Evolutionary conservation across 2,888 invertebrate genomes (phyloP), one percentile per base, ranked within the genome.

Genomic region (Hyppa rectilinea): DNA sequence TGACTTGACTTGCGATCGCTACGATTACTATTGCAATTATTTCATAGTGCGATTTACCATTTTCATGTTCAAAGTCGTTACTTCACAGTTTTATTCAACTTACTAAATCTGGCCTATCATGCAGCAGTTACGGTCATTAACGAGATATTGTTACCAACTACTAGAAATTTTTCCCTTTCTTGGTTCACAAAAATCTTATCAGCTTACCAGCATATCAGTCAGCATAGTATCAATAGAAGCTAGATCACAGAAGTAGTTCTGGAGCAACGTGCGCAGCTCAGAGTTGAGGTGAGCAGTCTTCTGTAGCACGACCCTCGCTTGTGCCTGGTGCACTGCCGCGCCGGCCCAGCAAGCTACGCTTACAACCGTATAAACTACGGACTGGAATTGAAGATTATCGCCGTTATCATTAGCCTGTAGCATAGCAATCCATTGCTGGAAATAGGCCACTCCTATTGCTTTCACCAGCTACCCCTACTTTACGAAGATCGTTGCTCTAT

Each of bases 151-250:
- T 31, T 12, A 29, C 52, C 20, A 52, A 52, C 31, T 31, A 29
- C 20, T 52, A 29, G 20, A 49, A 14, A 26, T 26, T 2, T 26
- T 26, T 26, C 7, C 26, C 14, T 47, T 2, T 14, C 4, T n/a
- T n/a, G n/a, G 49, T 49, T 29, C n/a, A 60, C 6, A 40, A n/a
- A 29, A 23, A 34, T 36, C 2, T 14, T 6, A 31, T n/a, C n/a
- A 47, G 6, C 29, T 84, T 88, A 96, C 97, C 90, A 97, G 92
- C 93, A 97, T 96, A 87, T 97, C 97, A 43, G 96, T 96, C 2
- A 97, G 94, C 94, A 97, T 95, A 36, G 96, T 96, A 71, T 97
- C 97, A 26, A 96, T 92, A 7, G 94, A 92, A 0, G 96, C 96
- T 3, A 94, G 92, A 69, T 96, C 96, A 55, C 96, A 96, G 91